Evolutionary conservation across 2,113 vertebrate genomes (phyloP).

Genomic region (Propithecus coquereli): DNA sequence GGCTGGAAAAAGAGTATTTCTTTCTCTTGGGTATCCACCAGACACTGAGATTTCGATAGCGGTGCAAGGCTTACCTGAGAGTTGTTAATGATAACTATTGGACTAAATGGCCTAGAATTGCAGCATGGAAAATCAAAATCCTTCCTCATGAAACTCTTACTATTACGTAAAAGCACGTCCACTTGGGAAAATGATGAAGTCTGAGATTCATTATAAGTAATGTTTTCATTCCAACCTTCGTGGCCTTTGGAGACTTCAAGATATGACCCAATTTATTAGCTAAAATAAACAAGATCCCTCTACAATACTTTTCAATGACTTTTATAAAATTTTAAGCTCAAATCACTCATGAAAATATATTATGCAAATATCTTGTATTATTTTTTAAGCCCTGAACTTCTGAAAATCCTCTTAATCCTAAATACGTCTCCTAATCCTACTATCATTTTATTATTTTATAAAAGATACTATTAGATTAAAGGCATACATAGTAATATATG

Average conservation of each 20-base stretch:
- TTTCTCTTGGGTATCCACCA: neutral
- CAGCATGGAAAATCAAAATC: constrained; percentile 37
- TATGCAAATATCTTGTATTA: constrained; percentile 8
- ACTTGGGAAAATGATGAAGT: constrained; percentile 51
- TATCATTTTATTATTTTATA: neutral
- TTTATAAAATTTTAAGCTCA: constrained; percentile 42
- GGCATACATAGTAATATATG: neutral
- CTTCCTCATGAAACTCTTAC: constrained; percentile 25
- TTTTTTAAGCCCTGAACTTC: constrained; percentile 5
- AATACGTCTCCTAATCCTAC: neutral
- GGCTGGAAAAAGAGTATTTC: neutral
- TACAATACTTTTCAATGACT: neutral
- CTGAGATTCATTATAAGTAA: constrained; percentile 44
- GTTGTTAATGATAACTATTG: constrained; percentile 14
- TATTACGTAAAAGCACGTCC: constrained; percentile 35
- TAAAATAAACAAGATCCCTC: constrained; percentile 12
- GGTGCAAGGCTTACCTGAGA: neutral
- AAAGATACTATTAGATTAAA: neutral
- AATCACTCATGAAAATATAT: neutral
- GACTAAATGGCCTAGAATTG: neutral
- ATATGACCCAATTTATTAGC: constrained; percentile 50
- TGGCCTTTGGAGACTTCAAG: constrained; percentile 39
- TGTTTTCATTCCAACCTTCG: constrained; percentile 40
- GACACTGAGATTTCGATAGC: neutral
- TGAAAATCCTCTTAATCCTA: neutral